Conservation (phyloP, 1,140 invertebrate genomes). For the Meloidogyne hapla region DNA sequence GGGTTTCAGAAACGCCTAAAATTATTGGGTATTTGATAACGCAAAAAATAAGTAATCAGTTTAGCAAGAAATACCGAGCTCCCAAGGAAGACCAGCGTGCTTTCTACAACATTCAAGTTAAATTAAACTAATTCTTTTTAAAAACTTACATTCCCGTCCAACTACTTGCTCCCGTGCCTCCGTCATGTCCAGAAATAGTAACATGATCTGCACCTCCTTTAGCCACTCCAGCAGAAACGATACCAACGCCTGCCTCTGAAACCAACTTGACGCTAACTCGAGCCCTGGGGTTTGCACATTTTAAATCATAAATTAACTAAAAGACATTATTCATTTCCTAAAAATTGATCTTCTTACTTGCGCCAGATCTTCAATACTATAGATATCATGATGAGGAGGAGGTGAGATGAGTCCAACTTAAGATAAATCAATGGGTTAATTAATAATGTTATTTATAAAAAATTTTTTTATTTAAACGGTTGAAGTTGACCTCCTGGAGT, state of each 20-base stretch:
- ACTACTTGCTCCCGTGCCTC: conserved; percentile 82
- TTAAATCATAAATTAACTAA: conserved; percentile 89
- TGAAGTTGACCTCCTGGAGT: conserved; percentile 73
- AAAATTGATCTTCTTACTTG: conserved; percentile 68
- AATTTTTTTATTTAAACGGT: too few relatives aligned
- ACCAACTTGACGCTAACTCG: conserved; percentile 96
- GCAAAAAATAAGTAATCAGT: too few relatives aligned
- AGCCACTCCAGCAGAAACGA: conserved; percentile 93
- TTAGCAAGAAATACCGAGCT: conserved; percentile 68
- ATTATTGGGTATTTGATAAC: too few relatives aligned
- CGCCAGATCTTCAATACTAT: conserved; percentile 97
- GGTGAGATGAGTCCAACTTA: conserved; percentile 93
- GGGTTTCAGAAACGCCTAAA: conserved; percentile 86
- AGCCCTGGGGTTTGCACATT: conserved; percentile 91
- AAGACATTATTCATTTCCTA: conserved; percentile 16
- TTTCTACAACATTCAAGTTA: neutral
- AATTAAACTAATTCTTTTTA: neutral
- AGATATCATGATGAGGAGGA: conserved; percentile 98
- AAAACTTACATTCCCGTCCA: conserved; percentile 24
- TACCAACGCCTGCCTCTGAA: conserved; percentile 95
- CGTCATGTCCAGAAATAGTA: conserved; percentile 96
- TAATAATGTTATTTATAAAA: too few relatives aligned
- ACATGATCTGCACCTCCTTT: conserved; percentile 98
- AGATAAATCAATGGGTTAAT: too few relatives aligned
- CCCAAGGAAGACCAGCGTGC: conserved; percentile 90